Percentiles rank a stretch among this genome's conserved stretches.
Evolutionary conservation across 2,888 invertebrate species (phyloP).

Genomic region (Lysandra coridon): DNA sequence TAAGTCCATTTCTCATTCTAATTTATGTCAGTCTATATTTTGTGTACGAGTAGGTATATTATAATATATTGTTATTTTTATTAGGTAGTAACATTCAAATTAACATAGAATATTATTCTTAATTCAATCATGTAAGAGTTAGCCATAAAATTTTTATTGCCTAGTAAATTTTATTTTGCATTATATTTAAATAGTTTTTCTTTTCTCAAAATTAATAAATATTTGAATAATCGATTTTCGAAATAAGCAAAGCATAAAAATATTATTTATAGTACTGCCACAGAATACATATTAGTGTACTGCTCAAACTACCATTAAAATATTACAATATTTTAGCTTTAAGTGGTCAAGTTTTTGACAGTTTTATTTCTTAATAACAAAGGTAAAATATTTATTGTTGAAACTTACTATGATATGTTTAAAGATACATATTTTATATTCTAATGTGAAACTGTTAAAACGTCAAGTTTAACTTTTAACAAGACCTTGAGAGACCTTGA

Average conservation of each 20-base stretch:
- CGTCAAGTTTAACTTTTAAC: background rate
- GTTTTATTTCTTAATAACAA: conserved; percentile 20
- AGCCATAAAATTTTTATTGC: conserved; percentile 23
- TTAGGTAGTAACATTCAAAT: conserved; percentile 8
- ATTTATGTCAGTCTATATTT: background rate
- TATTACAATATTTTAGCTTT: background rate
- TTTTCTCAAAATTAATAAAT: conserved; percentile 10
- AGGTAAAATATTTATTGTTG: background rate
- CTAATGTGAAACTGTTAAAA: background rate
- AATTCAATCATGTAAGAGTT: conserved; percentile 9
- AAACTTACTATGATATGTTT: background rate
- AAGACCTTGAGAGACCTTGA: background rate
- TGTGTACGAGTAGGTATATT: background rate
- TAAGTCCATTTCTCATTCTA: background rate
- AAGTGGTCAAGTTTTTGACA: conserved; percentile 8
- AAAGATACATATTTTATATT: background rate
- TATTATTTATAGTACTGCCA: conserved; percentile 2
- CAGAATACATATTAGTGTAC: too few relatives aligned
- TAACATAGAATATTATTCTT: conserved; percentile 2
- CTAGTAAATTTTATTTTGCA: conserved; percentile 25
- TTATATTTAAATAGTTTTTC: conserved; percentile 2
- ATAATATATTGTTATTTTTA: conserved; percentile 7
- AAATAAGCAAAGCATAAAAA: conserved; percentile 6
- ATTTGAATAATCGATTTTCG: conserved; percentile 3
- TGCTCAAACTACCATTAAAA: background rate